phyloP scores from a whole-genome alignment of 1,140 invertebrate genomes.

The Pseudobourletiella spinata region DNA sequence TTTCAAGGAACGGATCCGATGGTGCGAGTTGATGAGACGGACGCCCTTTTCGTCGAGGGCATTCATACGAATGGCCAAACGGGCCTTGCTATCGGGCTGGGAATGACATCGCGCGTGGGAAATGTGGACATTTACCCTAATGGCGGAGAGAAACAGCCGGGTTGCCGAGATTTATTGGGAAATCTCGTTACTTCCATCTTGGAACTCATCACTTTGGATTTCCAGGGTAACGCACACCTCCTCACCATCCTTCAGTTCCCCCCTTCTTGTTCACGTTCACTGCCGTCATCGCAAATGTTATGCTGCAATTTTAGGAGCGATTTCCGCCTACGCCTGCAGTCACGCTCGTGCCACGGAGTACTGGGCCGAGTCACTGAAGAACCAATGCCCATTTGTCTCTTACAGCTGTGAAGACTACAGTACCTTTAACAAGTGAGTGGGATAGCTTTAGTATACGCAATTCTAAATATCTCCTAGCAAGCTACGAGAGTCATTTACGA shows the following conservation, averaged over 20 bases:
- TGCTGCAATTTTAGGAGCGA: not conserved
- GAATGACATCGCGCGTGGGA: not conserved
- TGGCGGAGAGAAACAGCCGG: conserved; percentile 6
- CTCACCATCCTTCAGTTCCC: too few species aligned
- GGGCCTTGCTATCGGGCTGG: conserved; percentile 6
- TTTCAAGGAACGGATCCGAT: conserved; percentile 43
- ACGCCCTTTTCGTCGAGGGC: conserved; percentile 43
- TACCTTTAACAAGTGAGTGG: conserved; percentile 13
- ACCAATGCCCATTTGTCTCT: conserved; percentile 14
- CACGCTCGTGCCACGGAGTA: conserved; percentile 12
- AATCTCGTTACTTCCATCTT: conserved; percentile 45
- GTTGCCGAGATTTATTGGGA: conserved; percentile 38
- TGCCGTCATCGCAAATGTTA: too few species aligned
- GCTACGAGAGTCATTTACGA: too few species aligned
- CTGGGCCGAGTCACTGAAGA: conserved; percentile 9
- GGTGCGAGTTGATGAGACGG: conserved; percentile 45
- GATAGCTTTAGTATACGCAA: too few species aligned
- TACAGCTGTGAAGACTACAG: conserved; percentile 3
- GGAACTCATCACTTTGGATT: conserved; percentile 26
- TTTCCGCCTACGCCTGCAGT: conserved; percentile 19
- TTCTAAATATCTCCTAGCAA: too few species aligned
- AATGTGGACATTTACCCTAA: conserved; percentile 7
- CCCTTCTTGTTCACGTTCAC: too few species aligned
- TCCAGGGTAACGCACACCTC: not conserved
- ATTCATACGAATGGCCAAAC: conserved; percentile 44